These are phyloP conservation scores for Notiomystis cincta DNA, from an alignment of 2,113 vertebrate genomes.

Conservation along the genomic window DNA sequence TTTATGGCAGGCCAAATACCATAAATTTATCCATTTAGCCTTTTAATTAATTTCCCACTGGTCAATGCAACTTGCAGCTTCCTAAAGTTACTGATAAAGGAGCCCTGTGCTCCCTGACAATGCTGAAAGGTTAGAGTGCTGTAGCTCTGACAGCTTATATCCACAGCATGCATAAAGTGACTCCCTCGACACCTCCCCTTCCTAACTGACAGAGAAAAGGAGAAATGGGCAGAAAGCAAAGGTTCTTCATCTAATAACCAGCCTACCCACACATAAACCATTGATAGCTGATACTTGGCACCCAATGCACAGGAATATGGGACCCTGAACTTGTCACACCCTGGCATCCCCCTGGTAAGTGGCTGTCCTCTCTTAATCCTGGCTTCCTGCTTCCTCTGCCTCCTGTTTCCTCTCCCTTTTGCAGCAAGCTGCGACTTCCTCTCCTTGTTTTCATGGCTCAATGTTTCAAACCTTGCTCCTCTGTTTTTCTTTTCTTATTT, in stretches of 20 bases:
- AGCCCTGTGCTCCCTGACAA: not conserved
- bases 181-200: not conserved
- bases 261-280: not conserved
- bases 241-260: not conserved
- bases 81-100: not conserved
- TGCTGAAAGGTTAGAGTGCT: not conserved
- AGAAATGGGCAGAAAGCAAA: not conserved
- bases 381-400: not conserved
- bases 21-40: not conserved
- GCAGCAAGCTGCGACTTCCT: not conserved
- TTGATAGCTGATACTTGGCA: not conserved
- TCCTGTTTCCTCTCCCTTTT: not conserved
- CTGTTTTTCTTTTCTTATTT: not conserved
- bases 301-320: not conserved
- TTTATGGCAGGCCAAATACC: conserved; percentile 10
- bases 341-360: not conserved
- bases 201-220: not conserved
- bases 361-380: not conserved
- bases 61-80: not conserved
- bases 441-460: not conserved
- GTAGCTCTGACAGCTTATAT: not conserved
- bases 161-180: not conserved
- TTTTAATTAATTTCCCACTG: not conserved
- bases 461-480: not conserved
- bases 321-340: not conserved